Evolutionary conservation across 2,888 invertebrate genomes (phyloP).

Genomic region (Eristalis arbustorum): DNA sequence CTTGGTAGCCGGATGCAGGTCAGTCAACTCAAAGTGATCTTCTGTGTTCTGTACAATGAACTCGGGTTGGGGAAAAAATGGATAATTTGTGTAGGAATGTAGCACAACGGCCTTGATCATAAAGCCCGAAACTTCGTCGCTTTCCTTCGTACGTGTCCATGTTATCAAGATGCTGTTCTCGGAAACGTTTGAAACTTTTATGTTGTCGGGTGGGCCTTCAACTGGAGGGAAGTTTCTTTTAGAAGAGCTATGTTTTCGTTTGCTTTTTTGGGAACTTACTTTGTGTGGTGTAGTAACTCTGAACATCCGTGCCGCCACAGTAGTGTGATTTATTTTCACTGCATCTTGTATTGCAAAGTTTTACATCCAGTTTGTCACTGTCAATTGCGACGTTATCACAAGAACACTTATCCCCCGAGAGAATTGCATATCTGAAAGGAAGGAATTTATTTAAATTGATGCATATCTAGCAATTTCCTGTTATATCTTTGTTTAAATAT

Average conservation of each 20-base stretch:
- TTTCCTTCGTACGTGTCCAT: slow-evolving; percentile 83
- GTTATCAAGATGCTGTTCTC: slow-evolving; percentile 83
- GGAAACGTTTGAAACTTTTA: slow-evolving; percentile 83
- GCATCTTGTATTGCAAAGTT: slow-evolving; percentile 83
- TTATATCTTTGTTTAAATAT: too few species aligned
- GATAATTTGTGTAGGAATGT: slow-evolving; percentile 82
- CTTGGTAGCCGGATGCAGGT: slow-evolving; percentile 87
- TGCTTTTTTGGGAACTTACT: slow-evolving; percentile 60
- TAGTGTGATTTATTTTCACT: slow-evolving; percentile 83
- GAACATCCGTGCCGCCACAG: slow-evolving; percentile 86
- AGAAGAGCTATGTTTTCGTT: neutral
- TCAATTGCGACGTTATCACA: slow-evolving; percentile 74
- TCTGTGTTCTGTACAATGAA: slow-evolving; percentile 84
- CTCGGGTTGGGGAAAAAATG: slow-evolving; percentile 81
- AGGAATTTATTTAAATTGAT: neutral
- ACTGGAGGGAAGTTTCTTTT: slow-evolving; percentile 74
- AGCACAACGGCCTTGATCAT: slow-evolving; percentile 82
- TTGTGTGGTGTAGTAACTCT: slow-evolving; percentile 86
- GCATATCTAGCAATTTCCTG: too few species aligned
- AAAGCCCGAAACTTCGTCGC: slow-evolving; percentile 82
- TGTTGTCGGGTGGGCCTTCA: slow-evolving; percentile 86
- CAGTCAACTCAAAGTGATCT: slow-evolving; percentile 82
- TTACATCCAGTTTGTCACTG: slow-evolving; percentile 79
- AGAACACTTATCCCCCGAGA: slow-evolving; percentile 77
- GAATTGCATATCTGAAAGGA: slow-evolving; percentile 75